phyloP scores from a whole-genome alignment of 2,797 vertebrate genomes.

The Hippocampus kuda region DNA sequence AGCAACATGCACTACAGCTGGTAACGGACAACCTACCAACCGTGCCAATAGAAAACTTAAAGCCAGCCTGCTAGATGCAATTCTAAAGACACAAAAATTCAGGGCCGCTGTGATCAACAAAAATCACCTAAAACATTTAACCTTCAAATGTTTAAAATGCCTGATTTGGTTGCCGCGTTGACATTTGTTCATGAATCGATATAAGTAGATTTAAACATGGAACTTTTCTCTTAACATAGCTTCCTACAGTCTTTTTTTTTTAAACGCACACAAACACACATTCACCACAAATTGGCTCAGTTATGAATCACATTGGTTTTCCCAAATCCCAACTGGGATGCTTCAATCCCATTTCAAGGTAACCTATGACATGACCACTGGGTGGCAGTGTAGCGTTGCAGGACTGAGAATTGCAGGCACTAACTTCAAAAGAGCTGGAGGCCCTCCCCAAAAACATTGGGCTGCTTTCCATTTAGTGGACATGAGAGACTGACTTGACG shows the following conservation, averaged over 20 bases:
- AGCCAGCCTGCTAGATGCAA: too few species aligned
- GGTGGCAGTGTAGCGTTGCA: constrained; percentile 42
- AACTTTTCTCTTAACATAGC: background rate
- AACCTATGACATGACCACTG: constrained; percentile 40
- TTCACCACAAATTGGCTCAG: background rate
- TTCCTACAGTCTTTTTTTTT: background rate
- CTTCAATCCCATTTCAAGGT: background rate
- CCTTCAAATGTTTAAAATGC: too few species aligned
- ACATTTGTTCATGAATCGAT: too few species aligned
- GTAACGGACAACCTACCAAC: too few species aligned
- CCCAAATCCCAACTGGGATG: background rate
- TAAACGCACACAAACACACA: background rate
- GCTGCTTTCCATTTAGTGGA: constrained; percentile 39
- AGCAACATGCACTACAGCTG: too few species aligned
- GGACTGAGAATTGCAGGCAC: constrained; percentile 32
- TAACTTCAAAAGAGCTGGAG: constrained; percentile 32
- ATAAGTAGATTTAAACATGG: background rate
- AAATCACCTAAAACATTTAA: background rate
- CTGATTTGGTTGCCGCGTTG: too few species aligned
- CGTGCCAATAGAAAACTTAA: too few species aligned
- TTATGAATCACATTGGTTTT: background rate
- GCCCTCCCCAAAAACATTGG: constrained; percentile 43
- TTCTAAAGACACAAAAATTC: too few species aligned
- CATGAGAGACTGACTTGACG: constrained; percentile 37
- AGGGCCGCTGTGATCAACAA: background rate